Percentiles rank a stretch among this genome's conserved stretches.
phyloP scores from a whole-genome alignment of 2,113 vertebrate genomes.

The Anolis carolinensis region DNA sequence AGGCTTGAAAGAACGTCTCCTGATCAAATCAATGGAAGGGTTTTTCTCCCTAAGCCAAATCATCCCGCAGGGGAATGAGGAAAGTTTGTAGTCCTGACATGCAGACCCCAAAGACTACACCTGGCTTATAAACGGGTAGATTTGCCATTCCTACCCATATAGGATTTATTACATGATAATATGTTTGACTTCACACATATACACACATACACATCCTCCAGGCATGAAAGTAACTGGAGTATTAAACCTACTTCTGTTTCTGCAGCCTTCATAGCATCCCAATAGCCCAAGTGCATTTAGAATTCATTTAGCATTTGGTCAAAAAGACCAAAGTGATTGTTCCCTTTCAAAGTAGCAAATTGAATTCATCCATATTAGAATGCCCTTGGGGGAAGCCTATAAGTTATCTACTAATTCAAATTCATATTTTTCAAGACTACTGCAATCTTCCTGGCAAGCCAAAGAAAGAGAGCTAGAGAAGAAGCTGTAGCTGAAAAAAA shows the following conservation, averaged over 20 bases:
- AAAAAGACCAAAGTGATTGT: not conserved
- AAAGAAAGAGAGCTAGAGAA: not conserved
- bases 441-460: not conserved
- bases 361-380: not conserved
- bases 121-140: no score
- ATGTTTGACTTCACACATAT: no score
- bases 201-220: not conserved
- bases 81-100: no score
- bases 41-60: no score
- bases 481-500: not conserved
- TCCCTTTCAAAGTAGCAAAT: slow-evolving; percentile 4
- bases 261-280: not conserved
- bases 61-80: no score
- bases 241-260: not conserved
- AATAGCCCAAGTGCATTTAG: not conserved
- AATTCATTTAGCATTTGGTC: slow-evolving; percentile 9
- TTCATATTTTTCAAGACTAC: not conserved
- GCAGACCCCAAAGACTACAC: no score
- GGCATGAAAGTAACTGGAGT: not conserved
- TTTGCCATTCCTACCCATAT: no score
- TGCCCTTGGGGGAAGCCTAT: not conserved
- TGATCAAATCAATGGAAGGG: no score
- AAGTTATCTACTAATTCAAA: slow-evolving; percentile 9
- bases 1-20: no score
- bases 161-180: no score